Percentiles rank a stretch among this genome's conserved stretches.
phyloP scores from a whole-genome alignment of 2,888 invertebrate species.

The Neoitamus cyanurus region DNA sequence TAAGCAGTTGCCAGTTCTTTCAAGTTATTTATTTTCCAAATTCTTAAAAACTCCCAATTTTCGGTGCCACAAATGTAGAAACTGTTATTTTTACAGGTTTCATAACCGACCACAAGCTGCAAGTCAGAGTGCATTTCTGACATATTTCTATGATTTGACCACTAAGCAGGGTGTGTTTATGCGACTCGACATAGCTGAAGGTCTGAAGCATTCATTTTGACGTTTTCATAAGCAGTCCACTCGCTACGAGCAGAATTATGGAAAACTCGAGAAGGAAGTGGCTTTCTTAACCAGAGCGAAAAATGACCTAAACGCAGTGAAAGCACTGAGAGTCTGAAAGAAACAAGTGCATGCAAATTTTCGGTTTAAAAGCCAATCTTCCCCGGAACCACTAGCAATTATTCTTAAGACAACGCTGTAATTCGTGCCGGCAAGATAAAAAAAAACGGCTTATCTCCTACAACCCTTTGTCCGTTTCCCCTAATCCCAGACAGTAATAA shows the following conservation, averaged over 20 bases:
- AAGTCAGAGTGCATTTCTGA: too few relatives aligned
- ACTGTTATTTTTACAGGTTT: too few relatives aligned
- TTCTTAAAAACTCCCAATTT: too few relatives aligned
- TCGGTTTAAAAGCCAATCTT: neutral
- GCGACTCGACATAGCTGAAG: too few relatives aligned
- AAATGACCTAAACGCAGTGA: neutral
- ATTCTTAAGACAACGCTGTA: neutral
- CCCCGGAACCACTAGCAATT: neutral
- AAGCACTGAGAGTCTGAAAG: neutral
- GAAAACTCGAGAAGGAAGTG: neutral
- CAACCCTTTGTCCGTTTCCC: slow-evolving; percentile 3
- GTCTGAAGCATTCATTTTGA: neutral
- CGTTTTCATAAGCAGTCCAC: neutral
- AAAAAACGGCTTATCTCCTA: neutral
- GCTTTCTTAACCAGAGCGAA: neutral
- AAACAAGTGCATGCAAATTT: neutral
- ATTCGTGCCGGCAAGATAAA: neutral
- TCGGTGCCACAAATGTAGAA: too few relatives aligned
- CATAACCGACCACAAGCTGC: too few relatives aligned
- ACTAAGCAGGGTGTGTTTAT: too few relatives aligned
- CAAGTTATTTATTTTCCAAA: too few relatives aligned
- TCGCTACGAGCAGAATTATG: neutral
- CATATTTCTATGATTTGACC: too few relatives aligned
- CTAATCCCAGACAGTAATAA: neutral
- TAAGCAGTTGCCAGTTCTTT: too few relatives aligned